These are phyloP conservation scores for Prunella strophiata DNA, from an alignment of 2,797 vertebrate species.

Conservation along the genomic window DNA sequence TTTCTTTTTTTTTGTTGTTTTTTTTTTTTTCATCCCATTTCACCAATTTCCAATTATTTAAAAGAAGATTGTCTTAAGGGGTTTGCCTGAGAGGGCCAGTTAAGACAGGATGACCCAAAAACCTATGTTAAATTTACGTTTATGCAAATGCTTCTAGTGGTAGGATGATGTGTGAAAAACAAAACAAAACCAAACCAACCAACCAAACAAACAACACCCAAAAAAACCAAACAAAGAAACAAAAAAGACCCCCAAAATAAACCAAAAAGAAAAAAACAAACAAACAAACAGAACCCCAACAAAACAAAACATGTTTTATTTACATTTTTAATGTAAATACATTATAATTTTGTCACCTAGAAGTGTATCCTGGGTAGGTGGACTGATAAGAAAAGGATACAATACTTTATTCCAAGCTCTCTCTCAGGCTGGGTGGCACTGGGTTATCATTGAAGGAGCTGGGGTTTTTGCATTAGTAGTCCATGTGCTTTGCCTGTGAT, in stretches of 20 bases:
- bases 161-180: background rate
- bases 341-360: background rate
- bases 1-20: background rate
- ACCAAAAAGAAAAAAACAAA: background rate
- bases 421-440: background rate
- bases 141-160: background rate
- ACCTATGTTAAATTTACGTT: background rate
- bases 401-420: background rate
- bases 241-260: no score
- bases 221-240: background rate
- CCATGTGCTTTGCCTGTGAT: background rate
- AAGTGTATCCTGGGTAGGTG: background rate
- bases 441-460: background rate
- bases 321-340: background rate
- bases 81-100: background rate
- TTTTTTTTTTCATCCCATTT: background rate
- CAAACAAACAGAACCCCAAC: no score
- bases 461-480: background rate
- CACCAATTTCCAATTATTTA: background rate
- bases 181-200: background rate
- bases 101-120: background rate
- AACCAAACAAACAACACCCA: rapidly evolving
- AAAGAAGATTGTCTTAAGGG: background rate
- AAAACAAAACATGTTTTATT: no score
- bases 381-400: background rate